These are phyloP conservation scores for Noctua janthina DNA, from an alignment of 2,888 invertebrate genomes.

Conservation along the genomic window DNA sequence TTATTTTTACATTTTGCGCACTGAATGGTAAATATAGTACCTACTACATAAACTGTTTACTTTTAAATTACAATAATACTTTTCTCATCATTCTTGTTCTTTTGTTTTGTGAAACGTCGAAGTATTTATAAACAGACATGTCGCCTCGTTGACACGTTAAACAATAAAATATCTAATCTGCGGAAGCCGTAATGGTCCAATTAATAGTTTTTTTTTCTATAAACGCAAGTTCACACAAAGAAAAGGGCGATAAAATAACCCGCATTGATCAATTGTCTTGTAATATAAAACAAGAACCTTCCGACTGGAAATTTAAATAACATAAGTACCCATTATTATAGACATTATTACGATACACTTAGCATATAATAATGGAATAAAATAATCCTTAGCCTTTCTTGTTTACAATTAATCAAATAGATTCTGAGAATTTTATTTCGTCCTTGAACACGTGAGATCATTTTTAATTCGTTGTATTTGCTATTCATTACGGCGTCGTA, in stretches of 20 bases:
- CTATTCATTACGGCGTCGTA: background rate
- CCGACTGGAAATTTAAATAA: constrained; percentile 46
- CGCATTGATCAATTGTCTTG: constrained; percentile 47
- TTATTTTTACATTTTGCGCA: constrained; percentile 27
- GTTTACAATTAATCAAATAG: constrained; percentile 37
- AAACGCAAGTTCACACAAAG: constrained; percentile 4
- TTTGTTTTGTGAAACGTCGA: constrained; percentile 15
- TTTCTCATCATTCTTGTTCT: constrained; percentile 21
- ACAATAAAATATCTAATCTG: constrained; percentile 9
- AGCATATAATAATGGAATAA: constrained; percentile 64
- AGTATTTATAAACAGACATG: background rate
- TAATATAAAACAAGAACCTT: constrained; percentile 47
- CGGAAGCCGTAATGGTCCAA: constrained; percentile 18
- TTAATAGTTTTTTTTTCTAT: constrained; percentile 13
- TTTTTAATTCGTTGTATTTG: constrained; percentile 24
- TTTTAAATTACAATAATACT: constrained; percentile 2
- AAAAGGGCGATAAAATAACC: constrained; percentile 21
- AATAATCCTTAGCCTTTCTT: constrained; percentile 43
- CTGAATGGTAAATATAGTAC: constrained; percentile 33
- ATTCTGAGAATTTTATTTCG: constrained; percentile 18
- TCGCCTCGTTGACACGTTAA: background rate
- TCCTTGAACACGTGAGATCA: constrained; percentile 41
- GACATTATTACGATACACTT: constrained; percentile 60
- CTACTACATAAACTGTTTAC: constrained; percentile 16
- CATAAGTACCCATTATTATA: constrained; percentile 40